These are phyloP conservation scores for Chlamydotis undulata DNA, from an alignment of 2,113 vertebrate species.

Conservation along the genomic window DNA sequence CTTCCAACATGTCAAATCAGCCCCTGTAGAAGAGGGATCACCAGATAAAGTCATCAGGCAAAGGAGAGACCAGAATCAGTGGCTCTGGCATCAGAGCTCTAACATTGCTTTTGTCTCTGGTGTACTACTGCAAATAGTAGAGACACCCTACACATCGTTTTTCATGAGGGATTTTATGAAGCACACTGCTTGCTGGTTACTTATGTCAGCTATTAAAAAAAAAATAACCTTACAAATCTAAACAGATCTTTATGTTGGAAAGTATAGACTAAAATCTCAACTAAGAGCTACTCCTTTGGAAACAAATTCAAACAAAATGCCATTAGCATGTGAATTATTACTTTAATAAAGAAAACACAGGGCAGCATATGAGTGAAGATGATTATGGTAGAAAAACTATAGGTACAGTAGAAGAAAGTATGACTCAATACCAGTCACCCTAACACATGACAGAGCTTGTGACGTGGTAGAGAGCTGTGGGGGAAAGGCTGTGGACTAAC, in stretches of 20 bases:
- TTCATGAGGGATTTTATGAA: neutral
- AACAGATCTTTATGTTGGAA: neutral
- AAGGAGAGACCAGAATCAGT: neutral
- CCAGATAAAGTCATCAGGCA: neutral
- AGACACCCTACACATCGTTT: neutral
- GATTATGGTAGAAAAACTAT: neutral
- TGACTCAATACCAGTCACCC: neutral
- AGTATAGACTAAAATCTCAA: neutral
- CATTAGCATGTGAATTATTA: neutral
- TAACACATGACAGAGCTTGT: neutral
- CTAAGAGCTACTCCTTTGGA: neutral
- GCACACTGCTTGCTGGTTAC: neutral
- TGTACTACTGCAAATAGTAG: neutral
- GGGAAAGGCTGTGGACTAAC: neutral
- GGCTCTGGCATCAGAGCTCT: neutral
- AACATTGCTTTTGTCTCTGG: neutral
- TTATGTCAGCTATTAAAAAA: neutral
- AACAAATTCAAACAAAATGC: neutral
- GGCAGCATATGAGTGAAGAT: neutral
- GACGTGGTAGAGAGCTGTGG: neutral
- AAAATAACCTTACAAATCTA: neutral
- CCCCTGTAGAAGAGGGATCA: neutral
- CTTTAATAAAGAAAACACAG: neutral
- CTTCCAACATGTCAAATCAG: neutral
- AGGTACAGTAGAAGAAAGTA: neutral